These are phyloP conservation scores for Pseudorhiza aurosa DNA, from an alignment of 30 jellyfish, hydroid and myxozoan genomes.

Conservation along the genomic window DNA sequence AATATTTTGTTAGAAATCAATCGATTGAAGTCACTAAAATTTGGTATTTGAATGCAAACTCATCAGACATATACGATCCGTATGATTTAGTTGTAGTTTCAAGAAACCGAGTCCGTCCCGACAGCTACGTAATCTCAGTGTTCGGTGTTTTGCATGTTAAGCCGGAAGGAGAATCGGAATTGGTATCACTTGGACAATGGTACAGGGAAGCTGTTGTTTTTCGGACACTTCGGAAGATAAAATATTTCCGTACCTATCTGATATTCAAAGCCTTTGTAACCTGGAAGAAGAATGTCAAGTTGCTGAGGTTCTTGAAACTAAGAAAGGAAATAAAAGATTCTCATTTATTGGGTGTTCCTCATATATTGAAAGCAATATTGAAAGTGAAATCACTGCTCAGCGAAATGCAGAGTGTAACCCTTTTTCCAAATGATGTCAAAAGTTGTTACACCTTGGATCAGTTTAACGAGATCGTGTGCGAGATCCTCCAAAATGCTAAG, in stretches of 20 bases:
- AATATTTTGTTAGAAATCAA: constrained; percentile 39
- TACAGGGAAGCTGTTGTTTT: constrained; percentile 75
- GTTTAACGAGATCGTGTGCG: constrained; percentile 22
- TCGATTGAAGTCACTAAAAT: constrained; percentile 41
- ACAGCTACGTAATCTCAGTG: constrained; percentile 77
- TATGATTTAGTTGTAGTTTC: constrained; percentile 74
- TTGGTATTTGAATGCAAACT: constrained; percentile 68
- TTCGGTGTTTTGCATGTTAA: constrained; percentile 84
- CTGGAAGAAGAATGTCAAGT: constrained; percentile 65
- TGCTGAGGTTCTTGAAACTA: constrained; percentile 37
- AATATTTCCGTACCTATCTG: constrained; percentile 53
- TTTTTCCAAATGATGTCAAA: constrained; percentile 55
- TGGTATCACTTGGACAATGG: constrained; percentile 83
- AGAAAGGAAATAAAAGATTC: constrained; percentile 21
- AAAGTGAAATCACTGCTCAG: constrained; percentile 53
- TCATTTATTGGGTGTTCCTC: constrained; percentile 71
- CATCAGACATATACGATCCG: constrained; percentile 43
- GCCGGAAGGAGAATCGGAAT: constrained; percentile 80
- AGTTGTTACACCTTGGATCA: constrained; percentile 25
- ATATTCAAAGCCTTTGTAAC: constrained; percentile 32
- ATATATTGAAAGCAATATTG: constrained; percentile 44
- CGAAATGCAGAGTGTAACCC: constrained; percentile 46
- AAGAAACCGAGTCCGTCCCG: constrained; percentile 57
- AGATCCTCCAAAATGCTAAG: constrained; percentile 26
- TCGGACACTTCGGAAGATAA: constrained; percentile 39